Percentiles rank a stretch among this genome's conserved stretches.
These are phyloP conservation scores for Melanaphis sacchari DNA, from an alignment of 1,140 invertebrate genomes.

Conservation along the genomic window DNA sequence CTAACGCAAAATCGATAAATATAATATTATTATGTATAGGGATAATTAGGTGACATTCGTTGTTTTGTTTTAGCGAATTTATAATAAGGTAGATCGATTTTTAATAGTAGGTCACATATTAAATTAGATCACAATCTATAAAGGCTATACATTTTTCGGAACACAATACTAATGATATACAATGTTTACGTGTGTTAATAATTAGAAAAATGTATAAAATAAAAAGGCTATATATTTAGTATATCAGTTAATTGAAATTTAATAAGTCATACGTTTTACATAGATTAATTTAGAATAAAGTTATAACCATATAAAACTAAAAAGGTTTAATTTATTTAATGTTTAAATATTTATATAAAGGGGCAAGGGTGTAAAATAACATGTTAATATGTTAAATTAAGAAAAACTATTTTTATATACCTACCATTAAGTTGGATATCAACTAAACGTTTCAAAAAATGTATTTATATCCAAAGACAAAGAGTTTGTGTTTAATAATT, in stretches of 20 bases:
- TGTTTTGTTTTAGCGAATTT: background rate
- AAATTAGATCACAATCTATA: too few relatives aligned
- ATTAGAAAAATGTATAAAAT: background rate
- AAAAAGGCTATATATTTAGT: background rate
- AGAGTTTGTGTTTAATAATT: too few relatives aligned
- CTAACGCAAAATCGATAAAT: background rate
- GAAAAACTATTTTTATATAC: too few relatives aligned
- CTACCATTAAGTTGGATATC: too few relatives aligned
- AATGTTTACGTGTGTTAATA: background rate
- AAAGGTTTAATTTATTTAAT: background rate
- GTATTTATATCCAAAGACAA: too few relatives aligned
- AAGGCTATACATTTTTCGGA: background rate
- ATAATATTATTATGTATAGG: too few relatives aligned
- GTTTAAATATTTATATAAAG: background rate
- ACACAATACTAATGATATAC: background rate
- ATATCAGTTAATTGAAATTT: too few relatives aligned
- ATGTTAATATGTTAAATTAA: background rate
- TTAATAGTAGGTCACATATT: too few relatives aligned
- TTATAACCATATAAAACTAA: background rate
- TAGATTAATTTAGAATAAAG: background rate
- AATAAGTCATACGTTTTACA: background rate
- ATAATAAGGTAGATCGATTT: background rate
- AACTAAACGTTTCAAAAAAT: too few relatives aligned
- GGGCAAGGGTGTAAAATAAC: background rate
- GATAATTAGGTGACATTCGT: background rate